Conservation (phyloP, 2,797 vertebrate species). For the Iguana delicatissima region DNA sequence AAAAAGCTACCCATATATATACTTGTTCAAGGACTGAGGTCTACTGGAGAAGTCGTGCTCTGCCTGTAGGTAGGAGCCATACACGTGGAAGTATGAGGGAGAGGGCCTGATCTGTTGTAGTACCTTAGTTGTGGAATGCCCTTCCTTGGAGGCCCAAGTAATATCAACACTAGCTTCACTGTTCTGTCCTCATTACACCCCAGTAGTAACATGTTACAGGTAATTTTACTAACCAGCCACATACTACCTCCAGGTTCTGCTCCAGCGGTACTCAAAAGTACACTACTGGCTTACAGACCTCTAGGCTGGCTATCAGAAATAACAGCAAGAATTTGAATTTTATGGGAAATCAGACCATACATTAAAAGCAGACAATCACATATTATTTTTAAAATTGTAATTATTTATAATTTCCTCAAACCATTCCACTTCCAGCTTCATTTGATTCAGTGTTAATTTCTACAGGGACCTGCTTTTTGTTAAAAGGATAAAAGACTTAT, state of each 20-base stretch:
- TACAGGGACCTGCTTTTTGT: neutral
- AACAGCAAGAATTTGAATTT: neutral
- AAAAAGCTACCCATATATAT: too few relatives aligned
- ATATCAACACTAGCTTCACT: too few relatives aligned
- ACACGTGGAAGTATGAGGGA: too few relatives aligned
- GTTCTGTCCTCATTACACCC: too few relatives aligned
- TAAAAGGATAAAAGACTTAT: neutral
- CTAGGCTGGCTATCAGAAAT: neutral
- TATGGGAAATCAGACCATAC: neutral
- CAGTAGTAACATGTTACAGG: neutral
- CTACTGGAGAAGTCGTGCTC: too few relatives aligned
- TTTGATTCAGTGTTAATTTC: conserved; percentile 2
- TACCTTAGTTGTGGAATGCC: too few relatives aligned
- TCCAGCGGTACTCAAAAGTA: neutral
- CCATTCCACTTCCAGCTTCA: neutral
- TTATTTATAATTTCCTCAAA: neutral
- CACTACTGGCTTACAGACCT: neutral
- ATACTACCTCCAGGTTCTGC: neutral
- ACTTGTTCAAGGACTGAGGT: too few relatives aligned
- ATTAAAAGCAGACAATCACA: neutral
- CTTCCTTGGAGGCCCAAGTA: too few relatives aligned
- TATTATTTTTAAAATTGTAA: conserved; percentile 17
- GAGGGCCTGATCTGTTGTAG: too few relatives aligned
- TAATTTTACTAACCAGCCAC: neutral
- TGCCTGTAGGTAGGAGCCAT: too few relatives aligned